Conservation (phyloP, 2,888 invertebrate genomes). For the Lepidonotus clava region DNA sequence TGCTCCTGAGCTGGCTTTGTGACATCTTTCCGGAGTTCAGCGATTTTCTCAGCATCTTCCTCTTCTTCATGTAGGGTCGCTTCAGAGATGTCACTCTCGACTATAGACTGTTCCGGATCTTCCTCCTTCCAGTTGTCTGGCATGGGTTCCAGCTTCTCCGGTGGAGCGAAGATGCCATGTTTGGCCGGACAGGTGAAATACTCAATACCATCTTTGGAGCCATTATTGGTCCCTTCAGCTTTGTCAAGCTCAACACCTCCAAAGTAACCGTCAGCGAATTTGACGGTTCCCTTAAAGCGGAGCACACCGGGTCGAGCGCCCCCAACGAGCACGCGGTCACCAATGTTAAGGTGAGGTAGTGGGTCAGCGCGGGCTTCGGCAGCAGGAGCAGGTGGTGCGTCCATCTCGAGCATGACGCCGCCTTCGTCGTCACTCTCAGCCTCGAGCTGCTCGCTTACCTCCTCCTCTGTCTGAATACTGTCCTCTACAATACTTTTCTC, state of each 20-base stretch:
- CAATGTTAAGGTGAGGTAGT: slow-evolving; percentile 69
- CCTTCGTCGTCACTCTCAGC: slow-evolving; percentile 44
- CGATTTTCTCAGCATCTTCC: neutral
- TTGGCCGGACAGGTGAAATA: slow-evolving; percentile 71
- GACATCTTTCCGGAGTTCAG: slow-evolving; percentile 6
- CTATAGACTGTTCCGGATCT: neutral
- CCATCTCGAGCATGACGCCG: slow-evolving; percentile 1
- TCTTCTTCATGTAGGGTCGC: slow-evolving; percentile 52
- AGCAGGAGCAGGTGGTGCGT: slow-evolving; percentile 25
- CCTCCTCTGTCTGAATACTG: slow-evolving; percentile 62
- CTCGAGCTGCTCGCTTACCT: slow-evolving; percentile 66
- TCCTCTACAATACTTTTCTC: neutral
- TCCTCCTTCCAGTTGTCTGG: slow-evolving; percentile 44
- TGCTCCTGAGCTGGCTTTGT: neutral
- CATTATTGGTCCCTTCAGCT: slow-evolving; percentile 71
- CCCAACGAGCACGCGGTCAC: slow-evolving; percentile 71
- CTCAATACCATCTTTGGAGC: slow-evolving; percentile 67
- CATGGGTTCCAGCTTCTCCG: slow-evolving; percentile 48
- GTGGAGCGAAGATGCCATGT: slow-evolving; percentile 66
- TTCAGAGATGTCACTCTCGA: slow-evolving; percentile 59
- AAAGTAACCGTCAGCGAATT: slow-evolving; percentile 75
- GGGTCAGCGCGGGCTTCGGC: slow-evolving; percentile 62
- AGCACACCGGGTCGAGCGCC: slow-evolving; percentile 68
- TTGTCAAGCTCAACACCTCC: slow-evolving; percentile 74
- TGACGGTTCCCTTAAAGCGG: slow-evolving; percentile 72